A percentile compares a stretch with the other conserved stretches of the same genome.
Conservation (phyloP, 1,140 invertebrate species). For the Phortica variegata region DNA sequence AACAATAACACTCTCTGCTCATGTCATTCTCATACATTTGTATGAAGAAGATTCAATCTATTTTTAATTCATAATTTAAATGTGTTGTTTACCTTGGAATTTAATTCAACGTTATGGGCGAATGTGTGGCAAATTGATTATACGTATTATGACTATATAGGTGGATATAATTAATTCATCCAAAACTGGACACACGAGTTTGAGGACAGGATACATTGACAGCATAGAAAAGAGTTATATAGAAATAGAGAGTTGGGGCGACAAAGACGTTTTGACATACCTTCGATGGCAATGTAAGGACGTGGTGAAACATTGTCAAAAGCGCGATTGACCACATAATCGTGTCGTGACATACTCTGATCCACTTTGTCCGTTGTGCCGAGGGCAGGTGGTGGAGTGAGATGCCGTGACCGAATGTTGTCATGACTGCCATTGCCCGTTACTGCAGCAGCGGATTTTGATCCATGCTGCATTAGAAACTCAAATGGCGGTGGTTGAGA, state of each 20-base stretch:
- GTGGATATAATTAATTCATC: too few relatives aligned
- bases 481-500: slow-evolving; percentile 34
- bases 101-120: too few relatives aligned
- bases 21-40: too few relatives aligned
- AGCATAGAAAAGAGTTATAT: too few relatives aligned
- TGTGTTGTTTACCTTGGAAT: too few relatives aligned
- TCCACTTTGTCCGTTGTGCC: slow-evolving; percentile 27
- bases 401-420: background rate
- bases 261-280: slow-evolving; percentile 19
- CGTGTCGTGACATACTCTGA: slow-evolving; percentile 9
- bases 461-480: slow-evolving; percentile 21
- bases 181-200: too few relatives aligned
- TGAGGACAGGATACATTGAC: too few relatives aligned
- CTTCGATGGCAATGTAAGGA: slow-evolving; percentile 45
- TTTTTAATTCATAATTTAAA: too few relatives aligned
- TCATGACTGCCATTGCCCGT: background rate
- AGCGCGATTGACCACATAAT: slow-evolving; percentile 34
- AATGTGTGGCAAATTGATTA: too few relatives aligned
- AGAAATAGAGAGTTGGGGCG: background rate
- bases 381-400: slow-evolving; percentile 22
- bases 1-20: too few relatives aligned
- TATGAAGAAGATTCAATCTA: too few relatives aligned
- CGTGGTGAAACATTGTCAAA: slow-evolving; percentile 53
- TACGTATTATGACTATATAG: too few relatives aligned
- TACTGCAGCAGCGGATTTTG: background rate